These are phyloP conservation scores for Conus ventricosus DNA, from an alignment of 1,140 invertebrate species.

Conservation along the genomic window DNA sequence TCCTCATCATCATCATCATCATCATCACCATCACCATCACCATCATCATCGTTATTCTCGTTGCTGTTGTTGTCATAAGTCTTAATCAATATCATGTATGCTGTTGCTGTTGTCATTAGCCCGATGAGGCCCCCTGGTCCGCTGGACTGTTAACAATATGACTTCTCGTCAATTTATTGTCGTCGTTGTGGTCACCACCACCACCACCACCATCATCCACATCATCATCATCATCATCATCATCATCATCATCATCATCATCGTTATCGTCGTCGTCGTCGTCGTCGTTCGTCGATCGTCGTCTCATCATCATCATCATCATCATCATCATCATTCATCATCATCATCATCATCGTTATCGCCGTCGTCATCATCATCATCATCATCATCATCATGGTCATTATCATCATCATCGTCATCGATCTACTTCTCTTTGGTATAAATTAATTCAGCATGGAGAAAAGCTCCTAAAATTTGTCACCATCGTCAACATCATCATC, in stretches of 20 bases:
- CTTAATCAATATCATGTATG: too few relatives aligned
- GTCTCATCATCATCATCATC: slow-evolving; percentile 7
- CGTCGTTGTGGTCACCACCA: too few relatives aligned
- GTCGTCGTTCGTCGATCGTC: neutral
- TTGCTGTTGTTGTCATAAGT: too few relatives aligned
- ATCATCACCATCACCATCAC: too few relatives aligned
- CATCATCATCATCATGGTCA: neutral
- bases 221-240: neutral
- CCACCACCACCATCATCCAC: too few relatives aligned
- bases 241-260: neutral
- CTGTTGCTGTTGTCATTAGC: too few relatives aligned
- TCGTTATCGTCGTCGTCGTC: neutral
- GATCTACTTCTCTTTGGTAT: neutral
- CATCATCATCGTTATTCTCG: too few relatives aligned
- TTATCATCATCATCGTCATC: neutral
- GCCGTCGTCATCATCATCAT: neutral
- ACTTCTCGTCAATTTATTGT: neutral
- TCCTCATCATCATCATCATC: too few relatives aligned
- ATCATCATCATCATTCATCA: neutral
- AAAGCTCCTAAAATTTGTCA: too few relatives aligned
- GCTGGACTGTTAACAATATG: neutral
- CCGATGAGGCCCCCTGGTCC: neutral
- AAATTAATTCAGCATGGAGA: too few relatives aligned
- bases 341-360: neutral
- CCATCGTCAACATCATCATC: too few relatives aligned